Evolutionary conservation across 2,113 vertebrate genomes (phyloP), one percentile per base, ranked within the genome.

Genomic region (Hemibates koningsi): DNA sequence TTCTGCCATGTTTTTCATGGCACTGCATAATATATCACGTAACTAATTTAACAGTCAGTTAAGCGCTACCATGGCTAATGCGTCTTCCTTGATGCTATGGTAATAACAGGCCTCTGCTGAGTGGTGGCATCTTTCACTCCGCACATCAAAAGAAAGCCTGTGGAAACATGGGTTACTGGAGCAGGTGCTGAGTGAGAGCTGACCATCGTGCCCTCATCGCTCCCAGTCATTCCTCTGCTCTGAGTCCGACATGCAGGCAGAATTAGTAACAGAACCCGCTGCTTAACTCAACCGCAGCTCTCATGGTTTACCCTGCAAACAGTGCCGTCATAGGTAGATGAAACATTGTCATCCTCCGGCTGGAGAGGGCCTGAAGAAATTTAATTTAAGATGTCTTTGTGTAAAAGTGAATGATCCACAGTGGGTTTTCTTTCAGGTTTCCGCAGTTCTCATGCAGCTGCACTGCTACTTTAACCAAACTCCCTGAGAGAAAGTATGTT

Each of bases 121-220:
- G 95, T 97, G 97, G 96, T 96, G 91, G 95, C 95, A 95, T 96
- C 93, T 92, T 97, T 96, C 96, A 96, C 95, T 91, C 94, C 93
- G 94, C 93, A 89, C 88, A 89, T 95, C 89, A 95, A 90, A 93
- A 84, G 73, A 27, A 78, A 32, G 81, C 57, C 71, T 81, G 76
- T 84, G 82, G 78, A 88, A 87, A 89, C 59, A 88, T 80, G 53
- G 81, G 57, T 89, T 50, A 81, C 88, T 57, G 11, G 84, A 87
- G 90, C 85, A 94, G 90, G 83, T 88, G 87, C 48, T 86, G 92
- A 93, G 86, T 84, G 92, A 89, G 21, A 78, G 85, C 88, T 83
- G 94, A 89, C 83, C 63, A 56, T 82, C 10, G 41, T 80, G 73
- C 56, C 81, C 86, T 83, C 82, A 38, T 57, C 57, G 54, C 82